Percentiles rank a stretch among this genome's conserved stretches.
Conservation (phyloP, 2,888 invertebrate genomes). For the Plemyria rubiginata region DNA sequence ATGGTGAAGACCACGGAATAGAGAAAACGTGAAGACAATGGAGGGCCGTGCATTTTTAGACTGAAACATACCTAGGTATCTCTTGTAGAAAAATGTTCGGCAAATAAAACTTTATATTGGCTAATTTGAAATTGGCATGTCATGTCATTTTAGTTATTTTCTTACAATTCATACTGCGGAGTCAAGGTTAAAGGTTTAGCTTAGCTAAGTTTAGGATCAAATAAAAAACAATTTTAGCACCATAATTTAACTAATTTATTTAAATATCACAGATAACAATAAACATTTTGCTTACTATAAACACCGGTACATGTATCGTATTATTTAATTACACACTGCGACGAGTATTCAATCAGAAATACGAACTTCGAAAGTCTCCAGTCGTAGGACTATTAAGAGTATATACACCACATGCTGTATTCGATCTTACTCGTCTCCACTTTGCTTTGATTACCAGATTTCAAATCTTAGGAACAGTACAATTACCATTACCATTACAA, state of each 20-base stretch:
- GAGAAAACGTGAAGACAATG: too few species aligned
- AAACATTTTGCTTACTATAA: constrained; percentile 55
- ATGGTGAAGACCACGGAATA: too few species aligned
- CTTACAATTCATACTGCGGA: too few species aligned
- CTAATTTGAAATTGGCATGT: too few species aligned
- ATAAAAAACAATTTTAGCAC: constrained; percentile 27
- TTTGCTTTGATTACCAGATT: neutral
- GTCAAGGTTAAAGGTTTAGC: constrained; percentile 30
- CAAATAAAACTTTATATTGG: too few species aligned
- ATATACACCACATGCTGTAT: too few species aligned
- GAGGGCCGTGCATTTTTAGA: too few species aligned
- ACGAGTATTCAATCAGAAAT: constrained; percentile 19
- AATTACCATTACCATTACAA: too few species aligned
- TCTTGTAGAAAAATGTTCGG: too few species aligned
- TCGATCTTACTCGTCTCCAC: neutral
- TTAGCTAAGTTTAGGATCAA: too few species aligned
- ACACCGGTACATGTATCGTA: constrained; percentile 22
- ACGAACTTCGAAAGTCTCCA: neutral
- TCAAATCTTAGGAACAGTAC: constrained; percentile 55
- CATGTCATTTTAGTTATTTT: too few species aligned
- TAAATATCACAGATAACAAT: constrained; percentile 74
- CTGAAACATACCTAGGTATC: neutral
- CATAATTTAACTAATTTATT: constrained; percentile 50
- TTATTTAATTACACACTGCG: constrained; percentile 16
- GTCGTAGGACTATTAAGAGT: too few species aligned